Evolutionary conservation across 2,113 vertebrate species (phyloP).

Genomic region (Thalassarche chlororhynchos): DNA sequence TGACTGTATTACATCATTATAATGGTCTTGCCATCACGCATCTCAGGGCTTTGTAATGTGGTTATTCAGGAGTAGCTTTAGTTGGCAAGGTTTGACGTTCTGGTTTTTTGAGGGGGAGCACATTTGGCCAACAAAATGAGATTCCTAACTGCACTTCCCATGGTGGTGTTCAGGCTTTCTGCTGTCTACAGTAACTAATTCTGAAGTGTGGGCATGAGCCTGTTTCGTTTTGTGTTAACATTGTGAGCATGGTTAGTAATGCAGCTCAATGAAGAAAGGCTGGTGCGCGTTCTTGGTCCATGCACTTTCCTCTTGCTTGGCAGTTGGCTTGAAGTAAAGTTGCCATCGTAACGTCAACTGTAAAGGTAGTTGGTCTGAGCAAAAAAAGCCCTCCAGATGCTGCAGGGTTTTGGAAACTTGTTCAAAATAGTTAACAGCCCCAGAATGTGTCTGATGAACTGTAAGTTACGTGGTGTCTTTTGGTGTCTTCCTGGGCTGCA

Average conservation of each 20-base stretch:
- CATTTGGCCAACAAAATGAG: background rate
- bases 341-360: background rate
- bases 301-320: background rate
- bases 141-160: background rate
- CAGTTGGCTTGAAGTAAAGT: background rate
- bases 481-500: background rate
- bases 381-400: background rate
- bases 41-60: background rate
- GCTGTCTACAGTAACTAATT: background rate
- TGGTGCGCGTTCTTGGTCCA: background rate
- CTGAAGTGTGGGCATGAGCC: background rate
- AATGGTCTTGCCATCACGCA: background rate
- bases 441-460: background rate
- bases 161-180: background rate
- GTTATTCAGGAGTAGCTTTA: background rate
- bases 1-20: background rate
- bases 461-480: background rate
- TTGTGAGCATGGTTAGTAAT: accelerated
- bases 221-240: accelerated
- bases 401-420: background rate
- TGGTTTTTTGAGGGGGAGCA: background rate
- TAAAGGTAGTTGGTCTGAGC: background rate
- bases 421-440: background rate
- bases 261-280: background rate
- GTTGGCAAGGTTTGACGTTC: background rate